A percentile compares a stretch with the other conserved stretches of the same genome.
These are phyloP conservation scores for Pogonophryne albipinna DNA, from an alignment of 2,797 vertebrate species.

Conservation along the genomic window DNA sequence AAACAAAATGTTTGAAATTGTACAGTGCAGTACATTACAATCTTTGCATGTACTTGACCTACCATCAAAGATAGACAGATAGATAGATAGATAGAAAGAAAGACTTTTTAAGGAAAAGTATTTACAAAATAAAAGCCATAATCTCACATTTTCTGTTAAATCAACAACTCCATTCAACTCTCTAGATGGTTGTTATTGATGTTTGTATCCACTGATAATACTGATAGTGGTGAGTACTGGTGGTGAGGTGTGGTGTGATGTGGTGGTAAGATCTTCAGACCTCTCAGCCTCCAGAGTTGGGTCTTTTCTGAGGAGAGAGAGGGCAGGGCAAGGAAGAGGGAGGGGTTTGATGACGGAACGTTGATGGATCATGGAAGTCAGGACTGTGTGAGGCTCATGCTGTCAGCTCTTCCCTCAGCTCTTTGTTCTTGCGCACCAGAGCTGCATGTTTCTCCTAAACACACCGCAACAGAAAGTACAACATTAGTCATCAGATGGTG, in stretches of 20 bases:
- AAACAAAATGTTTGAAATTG: slow-evolving; percentile 68
- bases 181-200: slow-evolving; percentile 65
- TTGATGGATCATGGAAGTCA: slow-evolving; percentile 64
- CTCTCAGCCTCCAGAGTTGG: slow-evolving; percentile 63
- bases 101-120: slow-evolving; percentile 64
- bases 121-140: slow-evolving; percentile 83
- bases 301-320: slow-evolving; percentile 64
- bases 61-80: slow-evolving; percentile 85
- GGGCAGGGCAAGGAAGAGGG: slow-evolving; percentile 38
- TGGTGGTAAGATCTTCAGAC: slow-evolving; percentile 70
- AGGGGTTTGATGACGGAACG: slow-evolving; percentile 47
- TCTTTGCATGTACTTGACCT: slow-evolving; percentile 65
- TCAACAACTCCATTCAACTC: slow-evolving; percentile 91
- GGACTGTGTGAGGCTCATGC: slow-evolving; percentile 84
- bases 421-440: slow-evolving; percentile 97
- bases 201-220: slow-evolving; percentile 76
- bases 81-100: slow-evolving; percentile 60
- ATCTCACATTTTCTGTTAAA: slow-evolving; percentile 83
- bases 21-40: slow-evolving; percentile 70
- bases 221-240: slow-evolving; percentile 69
- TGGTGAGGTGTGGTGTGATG: slow-evolving; percentile 71
- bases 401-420: slow-evolving; percentile 93
- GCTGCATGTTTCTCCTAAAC: slow-evolving; percentile 93
- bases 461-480: slow-evolving; percentile 2
- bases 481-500: background rate